Base-by-base conservation (phyloP, 2,113 vertebrate genomes). In the Monopterus albus region DNA sequence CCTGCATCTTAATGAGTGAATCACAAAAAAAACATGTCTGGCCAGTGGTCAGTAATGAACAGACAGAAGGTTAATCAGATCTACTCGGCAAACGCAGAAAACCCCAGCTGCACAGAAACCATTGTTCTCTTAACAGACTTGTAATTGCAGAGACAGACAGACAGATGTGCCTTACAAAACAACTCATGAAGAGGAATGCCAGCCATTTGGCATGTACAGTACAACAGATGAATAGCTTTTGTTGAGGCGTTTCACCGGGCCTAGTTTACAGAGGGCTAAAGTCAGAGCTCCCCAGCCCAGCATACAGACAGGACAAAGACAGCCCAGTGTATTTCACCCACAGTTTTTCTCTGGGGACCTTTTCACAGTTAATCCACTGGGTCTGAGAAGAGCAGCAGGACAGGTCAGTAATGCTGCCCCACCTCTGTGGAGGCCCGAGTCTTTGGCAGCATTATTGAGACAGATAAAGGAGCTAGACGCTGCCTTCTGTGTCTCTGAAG, bases 161-260 rank as follows among this genome's bases (percentile, higher is more conserved):
- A 87, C 90, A 90, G 88, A 90, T 88, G 90, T 75, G 46, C 64
- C 88, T 87, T 75, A 90, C 90, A 90, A 91, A 88, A 89, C 87
- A 86, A 84, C 72, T 86, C 52, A 51, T 84, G 84, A 86, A 72
- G 82, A 88, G 83, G 89, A 91, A 92, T 92, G 89, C 78, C 69
- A 58, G 81, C 84, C 87, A 78, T 90, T 90, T 89, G 91, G 88
- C 87, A 75, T 77, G 78, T 91, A 91, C 89, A 90, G 91, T 90
- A 75, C 72, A 72, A 81, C 84, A 87, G 89, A 91, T 91, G 89
- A 92, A 89, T 88, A 71, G 85, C 84, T 89, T 87, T 91, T 91
- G 91, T 92, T 87, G 86, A 87, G 80, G 62, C 71, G 85, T 85
- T 89, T 90, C 82, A 89, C 85, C 73, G 78, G 80, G 82, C 81